Percentiles rank a stretch among this genome's conserved stretches.
Conservation (phyloP, 1,140 invertebrate genomes). For the Limonius californicus region DNA sequence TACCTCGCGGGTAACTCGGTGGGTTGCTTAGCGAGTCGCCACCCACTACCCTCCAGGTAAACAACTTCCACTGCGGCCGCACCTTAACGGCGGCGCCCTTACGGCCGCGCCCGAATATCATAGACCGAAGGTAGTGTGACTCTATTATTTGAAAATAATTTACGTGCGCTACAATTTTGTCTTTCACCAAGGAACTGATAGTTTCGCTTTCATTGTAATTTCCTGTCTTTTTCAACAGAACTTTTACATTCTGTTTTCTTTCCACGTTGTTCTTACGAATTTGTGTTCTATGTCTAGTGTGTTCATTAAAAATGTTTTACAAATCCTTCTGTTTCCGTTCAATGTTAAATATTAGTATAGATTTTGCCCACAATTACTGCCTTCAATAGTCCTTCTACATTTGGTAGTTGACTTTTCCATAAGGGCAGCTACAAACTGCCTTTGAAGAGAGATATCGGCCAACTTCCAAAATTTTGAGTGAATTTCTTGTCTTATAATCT, state of each 20-base stretch:
- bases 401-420: neutral
- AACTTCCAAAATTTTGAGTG: neutral
- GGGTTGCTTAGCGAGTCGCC: too few relatives aligned
- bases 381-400: neutral
- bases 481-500: neutral
- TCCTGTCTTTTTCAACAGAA: conserved; percentile 22
- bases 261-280: conserved; percentile 13
- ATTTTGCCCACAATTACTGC: neutral
- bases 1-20: too few relatives aligned
- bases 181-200: conserved; percentile 17
- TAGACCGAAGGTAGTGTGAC: conserved; percentile 25
- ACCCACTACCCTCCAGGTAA: too few relatives aligned
- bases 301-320: conserved; percentile 2
- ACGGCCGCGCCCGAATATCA: too few relatives aligned
- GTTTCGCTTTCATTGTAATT: neutral
- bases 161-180: conserved; percentile 24
- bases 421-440: neutral
- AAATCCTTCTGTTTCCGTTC: neutral
- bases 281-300: conserved; percentile 24
- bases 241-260: conserved; percentile 17
- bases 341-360: neutral
- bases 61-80: too few relatives aligned
- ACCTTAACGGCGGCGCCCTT: too few relatives aligned
- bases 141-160: conserved; percentile 26
- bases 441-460: neutral